A percentile compares a stretch with the other conserved stretches of the same genome.
Conservation (phyloP, 1,140 invertebrate genomes). For the Globodera ellingtonae region DNA sequence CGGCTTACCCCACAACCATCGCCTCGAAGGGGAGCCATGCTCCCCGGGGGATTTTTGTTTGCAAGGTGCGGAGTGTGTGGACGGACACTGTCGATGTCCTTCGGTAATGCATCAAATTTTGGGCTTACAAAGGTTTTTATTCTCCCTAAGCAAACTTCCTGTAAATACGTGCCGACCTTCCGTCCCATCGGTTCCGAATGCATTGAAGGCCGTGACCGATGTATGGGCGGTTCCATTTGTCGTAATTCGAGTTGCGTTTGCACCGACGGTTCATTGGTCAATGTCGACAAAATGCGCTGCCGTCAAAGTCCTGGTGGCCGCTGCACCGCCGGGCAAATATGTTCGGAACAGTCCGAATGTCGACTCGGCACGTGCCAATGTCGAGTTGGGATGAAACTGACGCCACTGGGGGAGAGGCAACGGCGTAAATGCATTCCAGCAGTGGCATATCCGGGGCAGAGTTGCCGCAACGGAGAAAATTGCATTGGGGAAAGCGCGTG, state of each 20-base stretch:
- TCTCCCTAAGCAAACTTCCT: neutral
- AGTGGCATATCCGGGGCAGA: constrained; percentile 36
- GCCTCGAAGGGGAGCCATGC: constrained; percentile 39
- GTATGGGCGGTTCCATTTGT: constrained; percentile 43
- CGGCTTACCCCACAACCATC: constrained; percentile 21
- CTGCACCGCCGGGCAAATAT: constrained; percentile 46
- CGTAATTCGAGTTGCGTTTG: constrained; percentile 40
- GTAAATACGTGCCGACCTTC: constrained; percentile 34
- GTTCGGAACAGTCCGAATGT: constrained; percentile 40
- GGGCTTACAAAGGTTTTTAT: constrained; percentile 5
- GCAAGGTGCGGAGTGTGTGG: constrained; percentile 43
- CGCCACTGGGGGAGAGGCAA: neutral
- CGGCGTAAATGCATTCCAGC: constrained; percentile 21
- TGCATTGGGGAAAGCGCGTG: constrained; percentile 30
- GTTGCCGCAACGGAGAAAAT: constrained; percentile 37
- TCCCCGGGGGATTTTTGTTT: constrained; percentile 43
- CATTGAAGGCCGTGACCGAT: constrained; percentile 28
- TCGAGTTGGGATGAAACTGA: constrained; percentile 25
- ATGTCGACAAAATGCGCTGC: constrained; percentile 24
- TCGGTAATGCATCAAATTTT: constrained; percentile 31
- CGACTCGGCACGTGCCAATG: constrained; percentile 38
- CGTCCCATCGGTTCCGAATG: constrained; percentile 38
- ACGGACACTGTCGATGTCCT: constrained; percentile 34
- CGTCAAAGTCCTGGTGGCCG: constrained; percentile 43
- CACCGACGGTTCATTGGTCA: constrained; percentile 38